These are phyloP conservation scores for Venusia cambrica DNA, from an alignment of 2,888 invertebrate species.

Conservation along the genomic window DNA sequence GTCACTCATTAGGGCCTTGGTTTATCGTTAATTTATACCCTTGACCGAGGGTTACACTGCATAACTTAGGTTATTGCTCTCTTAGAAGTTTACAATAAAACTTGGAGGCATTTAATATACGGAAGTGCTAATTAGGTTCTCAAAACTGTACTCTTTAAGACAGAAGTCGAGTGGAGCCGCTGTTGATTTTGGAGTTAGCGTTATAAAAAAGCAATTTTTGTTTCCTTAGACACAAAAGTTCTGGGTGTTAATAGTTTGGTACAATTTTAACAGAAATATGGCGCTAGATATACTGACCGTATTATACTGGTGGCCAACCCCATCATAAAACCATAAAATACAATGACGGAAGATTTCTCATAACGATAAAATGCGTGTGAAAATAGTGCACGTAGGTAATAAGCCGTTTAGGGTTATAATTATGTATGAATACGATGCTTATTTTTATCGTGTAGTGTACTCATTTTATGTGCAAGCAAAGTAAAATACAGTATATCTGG, in stretches of 20 bases:
- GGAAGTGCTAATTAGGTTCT: slow-evolving; percentile 39
- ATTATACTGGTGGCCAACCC: slow-evolving; percentile 34
- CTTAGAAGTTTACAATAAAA: slow-evolving; percentile 36
- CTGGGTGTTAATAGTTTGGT: slow-evolving; percentile 23
- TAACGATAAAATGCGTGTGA: slow-evolving; percentile 42
- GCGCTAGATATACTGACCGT: slow-evolving; percentile 19
- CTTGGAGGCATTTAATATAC: slow-evolving; percentile 35
- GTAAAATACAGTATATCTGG: too few species aligned
- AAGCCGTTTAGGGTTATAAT: slow-evolving; percentile 23
- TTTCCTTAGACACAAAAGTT: too few species aligned
- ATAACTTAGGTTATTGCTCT: slow-evolving; percentile 44
- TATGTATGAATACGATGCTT: slow-evolving; percentile 2
- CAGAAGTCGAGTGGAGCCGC: slow-evolving; percentile 3
- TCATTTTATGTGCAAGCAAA: too few species aligned
- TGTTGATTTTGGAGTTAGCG: slow-evolving; percentile 12
- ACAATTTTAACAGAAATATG: slow-evolving; percentile 6
- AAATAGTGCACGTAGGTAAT: slow-evolving; percentile 31
- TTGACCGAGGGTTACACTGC: slow-evolving; percentile 45
- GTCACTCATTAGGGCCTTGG: slow-evolving; percentile 31
- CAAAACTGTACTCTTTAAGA: slow-evolving; percentile 32
- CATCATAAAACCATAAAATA: slow-evolving; percentile 30
- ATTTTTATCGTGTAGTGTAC: slow-evolving; percentile 8
- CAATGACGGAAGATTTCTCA: slow-evolving; percentile 46
- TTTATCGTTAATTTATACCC: slow-evolving; percentile 41
- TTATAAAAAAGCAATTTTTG: slow-evolving; percentile 12